phyloP scores from a whole-genome alignment of 2,113 vertebrate genomes.

The Ochotona princeps region DNA sequence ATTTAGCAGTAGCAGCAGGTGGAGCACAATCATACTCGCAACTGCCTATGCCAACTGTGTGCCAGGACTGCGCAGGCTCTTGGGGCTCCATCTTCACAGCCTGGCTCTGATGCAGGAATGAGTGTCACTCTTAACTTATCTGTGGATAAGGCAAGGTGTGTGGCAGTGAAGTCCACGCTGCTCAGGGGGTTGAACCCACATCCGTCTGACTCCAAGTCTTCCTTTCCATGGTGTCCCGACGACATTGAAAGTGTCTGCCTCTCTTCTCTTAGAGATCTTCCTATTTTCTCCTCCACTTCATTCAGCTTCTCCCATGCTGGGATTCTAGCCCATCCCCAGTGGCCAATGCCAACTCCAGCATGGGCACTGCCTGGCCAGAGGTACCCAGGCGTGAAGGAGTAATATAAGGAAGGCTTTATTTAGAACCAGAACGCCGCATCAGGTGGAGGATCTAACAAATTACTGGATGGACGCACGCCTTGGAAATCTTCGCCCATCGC shows the following conservation, averaged over 20 bases:
- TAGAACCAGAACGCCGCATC: not conserved
- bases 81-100: fast-evolving
- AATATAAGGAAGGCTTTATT: not conserved
- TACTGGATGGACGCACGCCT: not conserved
- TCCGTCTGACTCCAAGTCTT: not conserved
- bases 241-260: not conserved
- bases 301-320: not conserved
- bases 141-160: not conserved
- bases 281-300: not conserved
- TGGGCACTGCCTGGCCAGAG: not conserved
- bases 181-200: not conserved
- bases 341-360: not conserved
- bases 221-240: not conserved
- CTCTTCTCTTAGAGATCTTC: not conserved
- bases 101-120: fast-evolving
- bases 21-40: not conserved
- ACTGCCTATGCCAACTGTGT: fast-evolving
- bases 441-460: not conserved
- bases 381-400: not conserved
- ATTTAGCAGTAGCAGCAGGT: not conserved
- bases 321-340: not conserved
- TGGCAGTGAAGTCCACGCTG: not conserved
- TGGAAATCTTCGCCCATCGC: not conserved
- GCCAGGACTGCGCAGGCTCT: fast-evolving
- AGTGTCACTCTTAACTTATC: not conserved